These are phyloP conservation scores for Ochotona curzoniae DNA, from an alignment of 2,113 vertebrate species.

Conservation along the genomic window DNA sequence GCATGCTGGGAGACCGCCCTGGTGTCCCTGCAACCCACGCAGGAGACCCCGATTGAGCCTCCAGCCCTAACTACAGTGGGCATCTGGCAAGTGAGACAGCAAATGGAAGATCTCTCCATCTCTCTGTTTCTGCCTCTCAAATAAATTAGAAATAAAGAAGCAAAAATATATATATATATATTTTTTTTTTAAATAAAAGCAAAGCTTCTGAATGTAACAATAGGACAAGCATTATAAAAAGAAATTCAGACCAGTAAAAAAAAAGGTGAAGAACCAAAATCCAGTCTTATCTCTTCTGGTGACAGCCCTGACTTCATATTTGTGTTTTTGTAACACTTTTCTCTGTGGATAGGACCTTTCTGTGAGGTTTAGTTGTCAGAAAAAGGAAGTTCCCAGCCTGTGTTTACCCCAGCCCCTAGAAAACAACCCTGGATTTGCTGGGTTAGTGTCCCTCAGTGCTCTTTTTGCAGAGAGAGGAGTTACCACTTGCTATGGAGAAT, in stretches of 20 bases:
- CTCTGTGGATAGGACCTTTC: neutral
- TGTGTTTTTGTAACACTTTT: neutral
- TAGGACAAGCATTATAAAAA: slow-evolving; percentile 62
- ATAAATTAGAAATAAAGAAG: slow-evolving; percentile 31
- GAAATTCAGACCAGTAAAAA: neutral
- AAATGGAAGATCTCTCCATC: too few species aligned
- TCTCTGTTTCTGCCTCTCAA: too few species aligned
- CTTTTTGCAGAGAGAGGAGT: neutral
- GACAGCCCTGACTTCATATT: neutral
- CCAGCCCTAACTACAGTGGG: too few species aligned
- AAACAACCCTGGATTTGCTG: slow-evolving; percentile 3
- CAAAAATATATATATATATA: too few species aligned
- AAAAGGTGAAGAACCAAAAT: slow-evolving; percentile 4
- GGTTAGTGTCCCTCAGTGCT: neutral
- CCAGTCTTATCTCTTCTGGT: too few species aligned
- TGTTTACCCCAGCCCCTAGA: neutral
- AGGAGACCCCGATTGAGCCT: too few species aligned
- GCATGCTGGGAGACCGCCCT: too few species aligned
- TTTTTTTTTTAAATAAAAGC: neutral
- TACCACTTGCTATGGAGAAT: neutral
- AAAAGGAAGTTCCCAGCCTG: neutral
- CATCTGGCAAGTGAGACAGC: too few species aligned
- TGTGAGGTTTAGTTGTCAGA: neutral
- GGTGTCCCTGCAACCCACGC: too few species aligned
- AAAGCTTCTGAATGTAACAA: slow-evolving; percentile 49